Evolutionary conservation across 2,113 vertebrate species (phyloP), one percentile per base, ranked within the genome.

Genomic region (Trichechus manatus): DNA sequence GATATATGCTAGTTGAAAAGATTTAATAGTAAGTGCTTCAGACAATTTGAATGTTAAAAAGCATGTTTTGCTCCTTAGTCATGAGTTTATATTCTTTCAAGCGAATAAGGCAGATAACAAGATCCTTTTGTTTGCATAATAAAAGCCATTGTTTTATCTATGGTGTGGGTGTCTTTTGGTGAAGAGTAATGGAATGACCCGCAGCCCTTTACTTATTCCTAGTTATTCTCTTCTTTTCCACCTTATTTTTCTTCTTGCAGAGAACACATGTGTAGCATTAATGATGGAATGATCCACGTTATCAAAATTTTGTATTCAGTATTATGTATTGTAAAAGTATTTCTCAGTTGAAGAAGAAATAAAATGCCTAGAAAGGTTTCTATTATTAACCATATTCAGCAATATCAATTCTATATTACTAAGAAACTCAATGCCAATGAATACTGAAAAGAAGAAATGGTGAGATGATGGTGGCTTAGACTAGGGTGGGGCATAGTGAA

Each of bases 21-120:
- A 72, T 72, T 72, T n/a, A 72, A 72, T 72, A 72, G n/a, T 72
- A 36, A 22, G n/a, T 36, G n/a, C 68, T 85, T 96, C 9, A 80
- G 47, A 78, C 31, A 61, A 87, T 75, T 64, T 56, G 25, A 89
- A 87, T 87, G 17, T 44, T 94, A 92, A 95, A 93, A 82, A 80
- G 31, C 3, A 14, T 64, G 23, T 75, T 94, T 80, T 96, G 80
- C 63, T 92, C 8, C n/a, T 87, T 83, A 96, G 39, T 70, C 39
- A 39, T 75, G n/a, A 79, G n/a, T 87, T 92, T 91, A 64, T 61
- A 53, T 50, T 44, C 75, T 89, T 95, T 87, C 83, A 82, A 83
- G 4, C 63, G 25, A 96, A 72, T 56, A 74, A 96, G 44, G 36
- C 33, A 84, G 33, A 68, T 66, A 93, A 82, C 56, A 79, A 64